Conservation (phyloP, 2,797 vertebrate species). For the Enoplosus armatus region DNA sequence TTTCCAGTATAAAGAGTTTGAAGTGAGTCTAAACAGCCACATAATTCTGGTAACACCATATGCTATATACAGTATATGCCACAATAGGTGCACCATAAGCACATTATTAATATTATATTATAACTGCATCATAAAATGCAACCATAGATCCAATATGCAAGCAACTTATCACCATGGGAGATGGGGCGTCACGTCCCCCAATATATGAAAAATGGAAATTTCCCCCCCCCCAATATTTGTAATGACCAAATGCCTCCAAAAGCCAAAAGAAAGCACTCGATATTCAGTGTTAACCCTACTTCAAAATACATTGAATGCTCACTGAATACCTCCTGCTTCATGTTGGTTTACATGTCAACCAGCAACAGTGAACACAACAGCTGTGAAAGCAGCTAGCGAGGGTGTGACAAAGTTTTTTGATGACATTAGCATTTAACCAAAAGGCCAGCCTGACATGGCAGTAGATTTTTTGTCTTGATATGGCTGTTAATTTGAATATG, state of each 20-base stretch:
- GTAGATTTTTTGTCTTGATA: neutral
- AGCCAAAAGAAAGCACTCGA: neutral
- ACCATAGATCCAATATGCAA: too few relatives aligned
- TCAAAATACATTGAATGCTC: neutral
- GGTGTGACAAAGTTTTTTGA: neutral
- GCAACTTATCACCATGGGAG: too few relatives aligned
- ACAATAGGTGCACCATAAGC: neutral
- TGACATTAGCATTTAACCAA: neutral
- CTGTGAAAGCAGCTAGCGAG: neutral
- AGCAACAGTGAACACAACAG: constrained; percentile 7
- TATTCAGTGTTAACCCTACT: neutral
- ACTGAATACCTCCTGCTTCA: too few relatives aligned
- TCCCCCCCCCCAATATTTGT: neutral
- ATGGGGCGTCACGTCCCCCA: too few relatives aligned
- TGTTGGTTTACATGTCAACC: neutral
- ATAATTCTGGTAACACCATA: neutral
- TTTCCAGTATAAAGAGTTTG: neutral
- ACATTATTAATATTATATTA: neutral
- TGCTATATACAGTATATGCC: neutral
- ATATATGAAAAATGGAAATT: too few relatives aligned
- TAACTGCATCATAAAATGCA: neutral
- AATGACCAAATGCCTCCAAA: neutral
- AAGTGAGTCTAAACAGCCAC: neutral
- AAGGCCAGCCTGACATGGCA: neutral
- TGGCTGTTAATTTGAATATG: neutral